Conservation (phyloP, 2,113 vertebrate species). For the Oxyura jamaicensis region DNA sequence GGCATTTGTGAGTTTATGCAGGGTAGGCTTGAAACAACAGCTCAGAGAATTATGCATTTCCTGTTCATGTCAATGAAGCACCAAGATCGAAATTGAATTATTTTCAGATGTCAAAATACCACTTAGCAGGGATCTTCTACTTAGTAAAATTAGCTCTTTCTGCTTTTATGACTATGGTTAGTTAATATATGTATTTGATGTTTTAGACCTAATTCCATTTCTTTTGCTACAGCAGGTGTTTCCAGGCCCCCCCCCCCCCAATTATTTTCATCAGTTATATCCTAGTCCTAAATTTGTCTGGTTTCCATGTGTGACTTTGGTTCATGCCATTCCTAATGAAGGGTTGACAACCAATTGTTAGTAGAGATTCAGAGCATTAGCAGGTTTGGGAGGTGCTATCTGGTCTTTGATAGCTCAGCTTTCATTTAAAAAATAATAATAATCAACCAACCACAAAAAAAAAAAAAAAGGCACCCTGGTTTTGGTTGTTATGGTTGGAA, state of each 20-base stretch:
- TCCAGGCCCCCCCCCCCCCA: no score
- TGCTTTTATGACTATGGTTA: constrained; percentile 8
- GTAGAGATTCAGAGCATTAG: background rate
- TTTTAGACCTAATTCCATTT: background rate
- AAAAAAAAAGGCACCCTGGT: background rate
- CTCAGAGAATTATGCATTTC: background rate
- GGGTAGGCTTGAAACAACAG: background rate
- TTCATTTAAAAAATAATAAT: background rate
- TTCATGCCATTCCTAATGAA: background rate
- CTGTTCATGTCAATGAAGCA: background rate
- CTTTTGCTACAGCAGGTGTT: background rate
- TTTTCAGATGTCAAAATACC: constrained; percentile 55
- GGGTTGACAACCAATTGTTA: background rate
- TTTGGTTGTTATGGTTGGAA: background rate
- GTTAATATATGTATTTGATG: background rate
- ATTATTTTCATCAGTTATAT: background rate
- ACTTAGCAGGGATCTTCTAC: constrained; percentile 25
- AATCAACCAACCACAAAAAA: background rate
- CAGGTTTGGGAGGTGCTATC: background rate
- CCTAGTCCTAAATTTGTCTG: background rate
- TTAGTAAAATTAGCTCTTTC: constrained; percentile 45
- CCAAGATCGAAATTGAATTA: constrained; percentile 28
- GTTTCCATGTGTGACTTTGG: background rate
- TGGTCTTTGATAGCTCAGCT: background rate
- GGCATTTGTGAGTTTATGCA: background rate